A percentile compares a stretch with the other conserved stretches of the same genome.
phyloP scores from a whole-genome alignment of 2,113 vertebrate species.

The Forbesichthys agassizii region DNA sequence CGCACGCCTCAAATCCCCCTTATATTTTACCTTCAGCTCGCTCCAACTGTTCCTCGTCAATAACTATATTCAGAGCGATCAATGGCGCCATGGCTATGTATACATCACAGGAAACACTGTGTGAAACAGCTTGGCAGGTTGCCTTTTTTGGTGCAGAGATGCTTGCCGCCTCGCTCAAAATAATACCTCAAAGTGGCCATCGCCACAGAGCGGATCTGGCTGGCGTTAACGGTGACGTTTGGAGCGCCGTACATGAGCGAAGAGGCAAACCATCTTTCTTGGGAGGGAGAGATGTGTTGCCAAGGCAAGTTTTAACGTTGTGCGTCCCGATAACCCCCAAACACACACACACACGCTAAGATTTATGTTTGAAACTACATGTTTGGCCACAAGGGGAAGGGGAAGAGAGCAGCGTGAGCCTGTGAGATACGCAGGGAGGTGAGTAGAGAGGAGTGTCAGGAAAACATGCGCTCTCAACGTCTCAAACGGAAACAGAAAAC shows the following conservation, averaged over 20 bases:
- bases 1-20: constrained; percentile 52
- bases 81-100: constrained; percentile 53
- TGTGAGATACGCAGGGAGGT: too few relatives aligned
- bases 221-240: constrained; percentile 11
- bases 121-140: constrained; percentile 43
- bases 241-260: not conserved
- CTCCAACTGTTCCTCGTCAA: constrained; percentile 21
- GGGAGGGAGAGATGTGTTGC: too few relatives aligned
- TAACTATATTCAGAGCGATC: constrained; percentile 58
- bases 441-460: too few relatives aligned
- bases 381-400: constrained; percentile 5
- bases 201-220: constrained; percentile 34
- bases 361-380: not conserved
- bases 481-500: too few relatives aligned
- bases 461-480: too few relatives aligned
- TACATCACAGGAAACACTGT: constrained; percentile 29
- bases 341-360: too few relatives aligned
- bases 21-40: constrained; percentile 29
- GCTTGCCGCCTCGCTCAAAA: constrained; percentile 22
- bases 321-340: too few relatives aligned
- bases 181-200: constrained; percentile 37
- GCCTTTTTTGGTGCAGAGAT: constrained; percentile 40
- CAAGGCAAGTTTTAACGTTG: too few relatives aligned
- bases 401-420: constrained; percentile 7
- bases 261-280: not conserved